Percentiles rank a stretch among this genome's conserved stretches.
Conservation (phyloP, 2,797 vertebrate species). For the Tenualosa ilisha region DNA sequence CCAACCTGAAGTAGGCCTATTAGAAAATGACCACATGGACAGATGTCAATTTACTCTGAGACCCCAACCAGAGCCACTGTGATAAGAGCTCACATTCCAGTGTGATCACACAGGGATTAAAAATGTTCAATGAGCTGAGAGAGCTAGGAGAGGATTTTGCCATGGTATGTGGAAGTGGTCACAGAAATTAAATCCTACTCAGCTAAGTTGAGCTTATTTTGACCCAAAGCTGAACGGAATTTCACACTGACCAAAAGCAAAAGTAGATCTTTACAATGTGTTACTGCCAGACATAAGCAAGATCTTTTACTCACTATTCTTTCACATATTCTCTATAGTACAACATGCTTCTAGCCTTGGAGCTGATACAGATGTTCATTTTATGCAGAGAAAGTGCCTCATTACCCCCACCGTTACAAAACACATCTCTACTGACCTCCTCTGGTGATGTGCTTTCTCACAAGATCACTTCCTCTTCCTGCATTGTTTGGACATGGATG, state of each 20-base stretch:
- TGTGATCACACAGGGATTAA: slow-evolving; percentile 6
- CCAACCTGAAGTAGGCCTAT: too few species aligned
- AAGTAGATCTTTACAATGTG: background rate
- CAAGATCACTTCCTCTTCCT: background rate
- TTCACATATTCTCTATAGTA: too few species aligned
- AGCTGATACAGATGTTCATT: background rate
- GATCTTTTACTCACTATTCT: background rate
- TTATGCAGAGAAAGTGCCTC: background rate
- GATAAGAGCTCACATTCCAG: background rate
- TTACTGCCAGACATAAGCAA: background rate
- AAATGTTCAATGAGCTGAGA: slow-evolving; percentile 16
- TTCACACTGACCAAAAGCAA: background rate
- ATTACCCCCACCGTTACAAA: background rate
- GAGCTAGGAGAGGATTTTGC: slow-evolving; percentile 11
- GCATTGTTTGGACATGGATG: too few species aligned
- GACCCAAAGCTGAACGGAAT: slow-evolving; percentile 14
- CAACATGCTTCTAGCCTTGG: background rate
- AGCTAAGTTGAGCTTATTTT: slow-evolving; percentile 1
- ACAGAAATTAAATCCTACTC: slow-evolving; percentile 6
- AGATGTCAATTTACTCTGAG: background rate
- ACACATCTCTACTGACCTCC: background rate
- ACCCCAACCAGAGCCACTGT: background rate
- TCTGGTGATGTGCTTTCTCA: background rate
- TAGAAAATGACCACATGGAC: background rate
- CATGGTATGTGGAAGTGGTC: slow-evolving; percentile 12